Evolutionary conservation across 2,113 vertebrate genomes (phyloP), one percentile per base, ranked within the genome.

Genomic region (Lophotis ruficrista): DNA sequence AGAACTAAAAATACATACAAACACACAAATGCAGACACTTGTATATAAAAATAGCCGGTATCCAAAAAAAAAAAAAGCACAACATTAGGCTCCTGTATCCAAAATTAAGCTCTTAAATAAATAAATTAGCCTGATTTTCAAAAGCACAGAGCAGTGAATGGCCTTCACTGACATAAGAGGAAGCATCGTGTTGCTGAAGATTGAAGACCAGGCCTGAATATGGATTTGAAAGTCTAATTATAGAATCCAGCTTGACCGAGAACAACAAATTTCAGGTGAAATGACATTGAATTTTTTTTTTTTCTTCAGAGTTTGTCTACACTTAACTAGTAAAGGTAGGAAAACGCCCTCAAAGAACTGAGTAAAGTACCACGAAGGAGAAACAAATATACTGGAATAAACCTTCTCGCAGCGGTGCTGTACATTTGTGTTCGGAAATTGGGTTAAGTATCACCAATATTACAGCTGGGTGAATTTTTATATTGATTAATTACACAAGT

Each of bases 81-180:
- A 3, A 76, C 81, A 57, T 92, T 93, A 79, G 90, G 77, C 73
- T 93, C 45, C 90, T 79, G 69, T 57, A 72, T 96, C 86, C 94
- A 89, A 96, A 96, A 94, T 96, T 91, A 94, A 93, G 83, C 91
- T 92, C 77, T 65, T 87, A 94, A 96, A 91, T 94, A 96, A 97
- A 95, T 92, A 96, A 95, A 97, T 96, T 87, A 94, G 65, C n/a
- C 81, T 83, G 89, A 68, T 92, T 92, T 95, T 96, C 87, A 47
- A 38, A 89, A 92, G 86, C 66, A 22, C 2, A 0, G 81, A 51
- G 70, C 23, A 1, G 61, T 94, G 92, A 94, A 94, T 95, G 92
- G 95, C 65, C 92, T 94, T 78, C 83, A 65, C 65, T 94, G 83
- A 54, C 89, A 96, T 76, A 84, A 93, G 77, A 90, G 94, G 90